Percentiles rank a stretch among this genome's conserved stretches.
Conservation (phyloP, 2,113 vertebrate species). For the Nerophis lumbriciformis region DNA sequence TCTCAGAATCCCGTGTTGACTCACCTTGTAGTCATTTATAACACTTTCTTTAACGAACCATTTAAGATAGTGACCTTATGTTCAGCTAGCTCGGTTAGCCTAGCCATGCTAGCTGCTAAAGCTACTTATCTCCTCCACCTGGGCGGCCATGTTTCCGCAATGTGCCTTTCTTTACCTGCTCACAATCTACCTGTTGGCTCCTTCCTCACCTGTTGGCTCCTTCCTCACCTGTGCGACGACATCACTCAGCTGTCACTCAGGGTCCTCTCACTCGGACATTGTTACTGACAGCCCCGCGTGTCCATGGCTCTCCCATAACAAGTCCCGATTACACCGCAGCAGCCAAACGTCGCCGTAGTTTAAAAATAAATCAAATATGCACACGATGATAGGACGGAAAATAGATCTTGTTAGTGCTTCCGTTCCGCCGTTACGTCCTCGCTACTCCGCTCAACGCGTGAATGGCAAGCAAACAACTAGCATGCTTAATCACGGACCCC, state of each 20-base stretch:
- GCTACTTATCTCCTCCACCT: conserved; percentile 44
- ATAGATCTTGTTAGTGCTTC: not conserved
- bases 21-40: not conserved
- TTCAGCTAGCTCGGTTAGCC: conserved; percentile 32
- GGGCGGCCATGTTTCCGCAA: conserved; percentile 54
- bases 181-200: too few relatives aligned
- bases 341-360: not conserved
- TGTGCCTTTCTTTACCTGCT: not conserved
- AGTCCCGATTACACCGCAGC: conserved; percentile 3
- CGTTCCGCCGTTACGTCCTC: not conserved
- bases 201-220: too few relatives aligned
- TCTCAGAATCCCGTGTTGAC: not conserved
- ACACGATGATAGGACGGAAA: not conserved
- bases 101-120: conserved; percentile 40
- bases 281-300: conserved; percentile 40
- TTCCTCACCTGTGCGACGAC: conserved; percentile 49
- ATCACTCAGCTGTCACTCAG: conserved; percentile 35
- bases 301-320: conserved; percentile 62
- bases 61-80: not conserved
- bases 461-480: conserved; percentile 10
- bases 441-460: not conserved
- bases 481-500: not conserved
- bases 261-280: conserved; percentile 39
- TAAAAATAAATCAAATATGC: not conserved
- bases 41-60: not conserved